Percentiles rank a stretch among this genome's conserved stretches.
phyloP scores from a whole-genome alignment of 1,140 invertebrate species.

The Lutraria rhynchaena region DNA sequence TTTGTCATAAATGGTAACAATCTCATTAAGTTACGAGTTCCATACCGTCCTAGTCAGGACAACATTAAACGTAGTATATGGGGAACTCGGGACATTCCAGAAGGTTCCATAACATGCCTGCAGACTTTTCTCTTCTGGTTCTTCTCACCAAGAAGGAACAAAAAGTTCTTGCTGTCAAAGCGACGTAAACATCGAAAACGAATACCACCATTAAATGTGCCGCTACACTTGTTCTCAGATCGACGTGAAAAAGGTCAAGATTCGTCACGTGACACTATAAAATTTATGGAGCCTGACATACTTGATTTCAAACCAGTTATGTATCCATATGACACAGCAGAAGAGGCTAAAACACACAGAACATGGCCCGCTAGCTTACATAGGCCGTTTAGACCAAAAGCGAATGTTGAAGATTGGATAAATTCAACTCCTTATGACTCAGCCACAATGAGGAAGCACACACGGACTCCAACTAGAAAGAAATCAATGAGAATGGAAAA shows the following conservation, averaged over 20 bases:
- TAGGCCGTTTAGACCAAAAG: constrained; percentile 18
- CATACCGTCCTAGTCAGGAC: constrained; percentile 56
- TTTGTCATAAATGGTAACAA: constrained; percentile 67
- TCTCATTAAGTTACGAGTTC: constrained; percentile 71
- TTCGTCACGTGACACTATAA: background rate
- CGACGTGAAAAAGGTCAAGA: background rate
- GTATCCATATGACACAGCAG: background rate
- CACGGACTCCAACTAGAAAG: constrained; percentile 44
- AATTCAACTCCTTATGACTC: constrained; percentile 45
- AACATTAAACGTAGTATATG: constrained; percentile 71
- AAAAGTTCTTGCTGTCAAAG: constrained; percentile 16
- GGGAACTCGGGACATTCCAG: constrained; percentile 70
- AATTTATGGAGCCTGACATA: background rate
- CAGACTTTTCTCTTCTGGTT: constrained; percentile 76
- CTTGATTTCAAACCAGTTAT: constrained; percentile 12
- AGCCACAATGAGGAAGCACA: constrained; percentile 11
- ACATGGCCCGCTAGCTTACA: constrained; percentile 46
- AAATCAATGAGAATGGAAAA: background rate
- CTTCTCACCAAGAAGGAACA: constrained; percentile 56
- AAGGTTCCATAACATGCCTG: constrained; percentile 72
- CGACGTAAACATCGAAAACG: constrained; percentile 44
- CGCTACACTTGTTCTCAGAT: constrained; percentile 22
- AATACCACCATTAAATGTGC: constrained; percentile 57
- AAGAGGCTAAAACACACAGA: constrained; percentile 31
- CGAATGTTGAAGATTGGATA: constrained; percentile 53